Evolutionary conservation across 2,888 invertebrate species (phyloP).

Genomic region (Acanthococcus lagerstroemiae): DNA sequence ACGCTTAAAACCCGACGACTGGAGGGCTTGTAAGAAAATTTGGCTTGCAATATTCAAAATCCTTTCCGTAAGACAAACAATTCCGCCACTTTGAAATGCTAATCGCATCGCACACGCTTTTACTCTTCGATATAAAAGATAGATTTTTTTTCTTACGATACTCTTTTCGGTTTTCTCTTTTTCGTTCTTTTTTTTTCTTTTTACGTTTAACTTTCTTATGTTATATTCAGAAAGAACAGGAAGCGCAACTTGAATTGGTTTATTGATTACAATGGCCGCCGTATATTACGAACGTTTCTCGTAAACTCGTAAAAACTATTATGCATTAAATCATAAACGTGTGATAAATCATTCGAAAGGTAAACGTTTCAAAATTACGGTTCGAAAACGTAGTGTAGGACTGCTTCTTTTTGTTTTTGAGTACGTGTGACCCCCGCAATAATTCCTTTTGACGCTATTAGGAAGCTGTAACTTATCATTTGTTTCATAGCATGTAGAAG

Average conservation of each 20-base stretch:
- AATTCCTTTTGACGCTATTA: neutral
- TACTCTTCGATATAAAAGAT: neutral
- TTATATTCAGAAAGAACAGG: constrained; percentile 26
- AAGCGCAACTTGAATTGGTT: constrained; percentile 31
- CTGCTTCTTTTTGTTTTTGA: neutral
- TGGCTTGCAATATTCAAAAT: too few species aligned
- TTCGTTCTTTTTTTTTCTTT: constrained; percentile 12
- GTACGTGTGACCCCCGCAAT: neutral
- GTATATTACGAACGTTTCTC: constrained; percentile 19
- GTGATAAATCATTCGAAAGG: constrained; percentile 14
- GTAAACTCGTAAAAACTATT: constrained; percentile 13
- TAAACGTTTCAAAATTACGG: constrained; percentile 21
- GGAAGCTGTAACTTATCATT: neutral
- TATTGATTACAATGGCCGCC: constrained; percentile 32
- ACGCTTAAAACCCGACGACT: too few species aligned
- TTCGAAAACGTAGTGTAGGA: constrained; percentile 15
- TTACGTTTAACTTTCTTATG: constrained; percentile 19
- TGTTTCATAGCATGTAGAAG: neutral
- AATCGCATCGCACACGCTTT: neutral
- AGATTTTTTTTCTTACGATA: neutral
- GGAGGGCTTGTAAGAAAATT: too few species aligned
- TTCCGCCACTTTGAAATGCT: neutral
- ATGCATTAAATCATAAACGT: constrained; percentile 20
- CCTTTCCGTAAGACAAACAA: neutral
- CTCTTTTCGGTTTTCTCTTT: neutral